These are phyloP conservation scores for Drosophila limbata DNA, from an alignment of 2,888 invertebrate genomes.

Conservation along the genomic window DNA sequence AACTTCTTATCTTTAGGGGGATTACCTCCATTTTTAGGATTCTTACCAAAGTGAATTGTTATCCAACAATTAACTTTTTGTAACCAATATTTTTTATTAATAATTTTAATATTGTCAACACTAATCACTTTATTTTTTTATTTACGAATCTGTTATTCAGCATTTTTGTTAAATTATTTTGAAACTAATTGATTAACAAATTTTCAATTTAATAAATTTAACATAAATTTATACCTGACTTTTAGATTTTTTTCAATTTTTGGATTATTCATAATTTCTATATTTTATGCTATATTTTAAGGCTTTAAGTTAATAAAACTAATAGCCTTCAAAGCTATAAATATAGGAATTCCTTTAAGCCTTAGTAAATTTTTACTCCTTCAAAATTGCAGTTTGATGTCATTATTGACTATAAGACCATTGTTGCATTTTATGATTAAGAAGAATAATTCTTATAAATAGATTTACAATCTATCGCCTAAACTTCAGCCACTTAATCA, in stretches of 20 bases:
- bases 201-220: conserved; percentile 83
- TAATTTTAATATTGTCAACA: conserved; percentile 86
- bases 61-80: conserved; percentile 86
- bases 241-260: conserved; percentile 72
- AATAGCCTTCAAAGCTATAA: conserved; percentile 88
- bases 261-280: conserved; percentile 74
- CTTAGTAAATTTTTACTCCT: conserved; percentile 86
- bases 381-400: conserved; percentile 89
- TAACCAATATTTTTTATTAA: conserved; percentile 85
- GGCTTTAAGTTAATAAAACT: conserved; percentile 85
- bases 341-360: conserved; percentile 87
- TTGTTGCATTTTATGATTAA: conserved; percentile 85
- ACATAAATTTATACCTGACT: conserved; percentile 67
- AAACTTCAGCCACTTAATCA: conserved; percentile 88
- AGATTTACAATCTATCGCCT: conserved; percentile 89
- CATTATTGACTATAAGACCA: conserved; percentile 84
- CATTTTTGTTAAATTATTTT: conserved; percentile 86
- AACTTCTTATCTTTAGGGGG: conserved; percentile 87
- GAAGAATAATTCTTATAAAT: conserved; percentile 87
- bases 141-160: conserved; percentile 86
- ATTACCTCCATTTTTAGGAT: conserved; percentile 88
- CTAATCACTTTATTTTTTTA: conserved; percentile 87
- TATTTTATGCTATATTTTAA: conserved; percentile 63
- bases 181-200: conserved; percentile 86
- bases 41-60: conserved; percentile 88